A percentile compares a stretch with the other conserved stretches of the same genome.
These are phyloP conservation scores for Spondyliosoma cantharus DNA, from an alignment of 2,797 vertebrate species.

Conservation along the genomic window DNA sequence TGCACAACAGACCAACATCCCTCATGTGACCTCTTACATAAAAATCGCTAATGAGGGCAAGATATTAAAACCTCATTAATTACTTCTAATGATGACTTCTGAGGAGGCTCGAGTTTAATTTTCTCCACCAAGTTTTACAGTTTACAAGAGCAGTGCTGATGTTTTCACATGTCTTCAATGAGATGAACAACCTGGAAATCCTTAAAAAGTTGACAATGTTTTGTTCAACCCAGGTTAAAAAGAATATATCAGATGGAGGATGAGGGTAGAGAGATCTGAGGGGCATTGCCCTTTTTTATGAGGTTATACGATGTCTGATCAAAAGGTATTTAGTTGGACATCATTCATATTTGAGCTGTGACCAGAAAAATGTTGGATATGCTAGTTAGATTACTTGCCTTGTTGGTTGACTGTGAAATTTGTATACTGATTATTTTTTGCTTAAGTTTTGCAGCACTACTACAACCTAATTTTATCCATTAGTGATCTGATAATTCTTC, in stretches of 20 bases:
- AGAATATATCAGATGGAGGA: no score
- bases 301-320: background rate
- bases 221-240: no score
- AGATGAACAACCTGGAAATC: background rate
- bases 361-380: background rate
- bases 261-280: no score
- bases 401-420: background rate
- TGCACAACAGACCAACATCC: background rate
- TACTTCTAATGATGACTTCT: constrained; percentile 1
- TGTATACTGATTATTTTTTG: background rate
- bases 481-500: background rate
- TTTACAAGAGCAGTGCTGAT: background rate
- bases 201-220: no score
- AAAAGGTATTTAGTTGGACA: background rate
- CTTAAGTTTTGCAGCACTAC: background rate
- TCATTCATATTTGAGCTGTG: background rate
- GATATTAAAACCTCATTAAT: constrained; percentile 26
- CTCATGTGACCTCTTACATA: background rate
- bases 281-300: background rate
- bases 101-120: background rate
- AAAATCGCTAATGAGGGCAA: constrained; percentile 25
- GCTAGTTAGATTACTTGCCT: background rate
- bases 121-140: background rate
- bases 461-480: background rate
- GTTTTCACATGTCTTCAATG: no score